phyloP scores from a whole-genome alignment of 1,140 invertebrate genomes.

The Achatina immaculata region DNA sequence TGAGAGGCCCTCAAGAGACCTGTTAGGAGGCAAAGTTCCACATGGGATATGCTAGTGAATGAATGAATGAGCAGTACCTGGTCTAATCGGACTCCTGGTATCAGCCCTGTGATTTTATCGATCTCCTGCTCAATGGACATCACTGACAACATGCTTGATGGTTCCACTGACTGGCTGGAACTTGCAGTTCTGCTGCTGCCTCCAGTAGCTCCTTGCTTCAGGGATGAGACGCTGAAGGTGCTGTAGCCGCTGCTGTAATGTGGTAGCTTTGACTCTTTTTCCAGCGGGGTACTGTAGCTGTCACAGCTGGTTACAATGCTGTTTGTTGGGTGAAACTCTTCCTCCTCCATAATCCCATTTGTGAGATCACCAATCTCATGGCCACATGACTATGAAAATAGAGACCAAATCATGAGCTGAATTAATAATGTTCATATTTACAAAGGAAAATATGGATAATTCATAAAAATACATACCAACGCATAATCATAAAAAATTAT shows the following conservation, averaged over 20 bases:
- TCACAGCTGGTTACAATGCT: not conserved
- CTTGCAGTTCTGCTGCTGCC: not conserved
- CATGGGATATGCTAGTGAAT: no score
- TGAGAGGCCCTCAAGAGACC: no score
- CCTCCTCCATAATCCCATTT: constrained; percentile 33
- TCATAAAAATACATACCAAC: not conserved
- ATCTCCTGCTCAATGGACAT: constrained; percentile 21
- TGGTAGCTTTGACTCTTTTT: not conserved
- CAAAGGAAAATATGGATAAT: not conserved
- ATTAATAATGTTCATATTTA: not conserved
- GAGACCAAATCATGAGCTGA: not conserved
- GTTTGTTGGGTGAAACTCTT: not conserved
- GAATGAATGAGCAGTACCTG: no score
- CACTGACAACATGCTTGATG: constrained; percentile 6
- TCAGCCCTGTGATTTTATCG: constrained; percentile 9
- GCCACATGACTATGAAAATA: constrained; percentile 67
- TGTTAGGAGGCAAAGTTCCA: no score
- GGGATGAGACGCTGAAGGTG: not conserved
- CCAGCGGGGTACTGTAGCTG: not conserved
- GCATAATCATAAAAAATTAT: not conserved
- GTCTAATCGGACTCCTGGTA: constrained; percentile 22
- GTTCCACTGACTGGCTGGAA: not conserved
- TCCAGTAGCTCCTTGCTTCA: not conserved
- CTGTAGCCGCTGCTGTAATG: not conserved
- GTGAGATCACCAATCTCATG: constrained; percentile 58